A percentile compares a stretch with the other conserved stretches of the same genome.
These are phyloP conservation scores for Ceriagrion tenellum DNA, from an alignment of 2,888 invertebrate genomes.

Conservation along the genomic window DNA sequence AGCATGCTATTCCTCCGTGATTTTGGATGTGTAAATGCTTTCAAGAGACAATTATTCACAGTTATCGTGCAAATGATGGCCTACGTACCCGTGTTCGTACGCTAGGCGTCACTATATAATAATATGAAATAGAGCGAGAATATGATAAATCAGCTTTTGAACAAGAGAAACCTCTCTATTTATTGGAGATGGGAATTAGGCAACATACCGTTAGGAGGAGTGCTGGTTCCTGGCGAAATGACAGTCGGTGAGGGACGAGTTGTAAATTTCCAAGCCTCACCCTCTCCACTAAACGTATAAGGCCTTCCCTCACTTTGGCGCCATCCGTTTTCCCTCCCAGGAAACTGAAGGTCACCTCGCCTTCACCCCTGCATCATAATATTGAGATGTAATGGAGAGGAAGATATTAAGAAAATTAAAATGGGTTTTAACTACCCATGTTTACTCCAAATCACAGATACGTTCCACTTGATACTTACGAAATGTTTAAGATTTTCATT, in stretches of 20 bases:
- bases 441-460: not conserved
- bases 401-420: not conserved
- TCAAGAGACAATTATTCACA: too few relatives aligned
- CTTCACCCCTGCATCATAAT: slow-evolving; percentile 72
- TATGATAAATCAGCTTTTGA: too few relatives aligned
- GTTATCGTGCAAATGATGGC: too few relatives aligned
- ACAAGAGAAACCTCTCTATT: slow-evolving; percentile 74
- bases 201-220: slow-evolving; percentile 83
- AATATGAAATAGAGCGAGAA: too few relatives aligned
- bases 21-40: too few relatives aligned
- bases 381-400: not conserved
- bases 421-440: not conserved
- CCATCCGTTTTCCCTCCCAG: slow-evolving; percentile 80
- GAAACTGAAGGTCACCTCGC: slow-evolving; percentile 78
- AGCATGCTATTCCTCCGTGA: too few relatives aligned
- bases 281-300: slow-evolving; percentile 82
- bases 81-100: too few relatives aligned
- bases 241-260: slow-evolving; percentile 83
- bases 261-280: slow-evolving; percentile 82
- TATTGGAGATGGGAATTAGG: too few relatives aligned
- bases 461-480: slow-evolving; percentile 79
- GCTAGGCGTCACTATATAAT: too few relatives aligned
- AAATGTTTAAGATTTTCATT: slow-evolving; percentile 84
- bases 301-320: slow-evolving; percentile 80
- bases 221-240: slow-evolving; percentile 86